phyloP scores from a whole-genome alignment of 2,797 vertebrate species.

The Pipistrellus pipistrellus region DNA sequence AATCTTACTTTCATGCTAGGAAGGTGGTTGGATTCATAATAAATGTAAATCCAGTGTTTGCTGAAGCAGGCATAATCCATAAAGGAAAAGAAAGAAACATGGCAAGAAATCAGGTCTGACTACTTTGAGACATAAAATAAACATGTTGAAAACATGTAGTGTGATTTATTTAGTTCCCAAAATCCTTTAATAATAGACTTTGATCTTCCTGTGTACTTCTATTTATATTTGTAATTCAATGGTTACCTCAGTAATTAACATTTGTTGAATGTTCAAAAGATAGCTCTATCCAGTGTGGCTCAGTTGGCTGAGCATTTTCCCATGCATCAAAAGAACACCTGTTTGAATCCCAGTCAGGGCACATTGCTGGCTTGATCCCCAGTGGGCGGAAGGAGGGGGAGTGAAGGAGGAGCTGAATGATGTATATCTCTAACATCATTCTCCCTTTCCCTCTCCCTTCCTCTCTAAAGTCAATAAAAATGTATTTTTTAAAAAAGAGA shows the following conservation, averaged over 20 bases:
- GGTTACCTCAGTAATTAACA: slow-evolving; percentile 5
- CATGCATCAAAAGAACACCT: background rate
- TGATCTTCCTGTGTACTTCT: background rate
- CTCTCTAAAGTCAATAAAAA: background rate
- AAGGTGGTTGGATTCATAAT: slow-evolving; percentile 46
- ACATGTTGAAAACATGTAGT: slow-evolving; percentile 4
- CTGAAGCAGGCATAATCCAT: slow-evolving; percentile 35
- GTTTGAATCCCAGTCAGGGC: background rate
- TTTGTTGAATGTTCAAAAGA: slow-evolving; percentile 20
- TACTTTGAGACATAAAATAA: slow-evolving; percentile 44
- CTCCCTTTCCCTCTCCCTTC: background rate
- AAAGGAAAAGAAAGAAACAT: slow-evolving; percentile 44
- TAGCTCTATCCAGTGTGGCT: background rate
- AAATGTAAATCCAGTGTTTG: slow-evolving; percentile 60
- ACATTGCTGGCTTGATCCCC: background rate
- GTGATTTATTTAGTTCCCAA: slow-evolving; percentile 49
- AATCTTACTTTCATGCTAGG: slow-evolving; percentile 44
- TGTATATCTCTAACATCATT: background rate
- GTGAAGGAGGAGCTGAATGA: background rate
- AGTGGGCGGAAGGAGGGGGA: accelerated
- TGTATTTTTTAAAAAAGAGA: background rate
- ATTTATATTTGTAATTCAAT: background rate
- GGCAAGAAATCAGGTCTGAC: slow-evolving; percentile 45
- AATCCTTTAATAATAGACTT: background rate
- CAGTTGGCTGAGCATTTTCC: background rate